Evolutionary conservation across 2,797 vertebrate species (phyloP), one percentile per base, ranked within the genome.

Genomic region (Acanthurus lineatus): DNA sequence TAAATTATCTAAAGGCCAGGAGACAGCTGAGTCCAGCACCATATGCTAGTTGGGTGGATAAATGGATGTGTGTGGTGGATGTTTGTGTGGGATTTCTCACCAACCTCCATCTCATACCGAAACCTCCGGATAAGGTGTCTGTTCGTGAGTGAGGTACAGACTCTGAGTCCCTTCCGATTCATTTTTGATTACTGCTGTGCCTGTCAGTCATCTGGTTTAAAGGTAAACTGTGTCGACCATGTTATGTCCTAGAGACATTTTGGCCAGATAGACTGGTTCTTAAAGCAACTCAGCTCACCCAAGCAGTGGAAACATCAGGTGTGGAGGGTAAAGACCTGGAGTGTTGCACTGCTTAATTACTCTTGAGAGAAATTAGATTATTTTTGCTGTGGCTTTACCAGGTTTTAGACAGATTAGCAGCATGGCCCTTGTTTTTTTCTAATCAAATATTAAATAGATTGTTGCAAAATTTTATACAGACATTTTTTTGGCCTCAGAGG

Each of bases 1-100:
- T 92, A 73, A 87, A 89, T 91, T 77, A 89, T 80, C 62, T 2
- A 89, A 79, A 80, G 73, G 88, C 79, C 82, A 2, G 12, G 81
- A 74, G 86, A 88, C 61, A 5, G 49, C 60, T 6, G 69, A 44
- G 72, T 69, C 59, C 49, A 15, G 25, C 69, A 40, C 81, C 86
- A 87, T 89, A 84, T 89, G 87, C 45, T 67, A 3, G 44, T 65
- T 73, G 32, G 78, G 73, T 20, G 40, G 47, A 49, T 57, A 38
- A 54, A 65, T 19, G 40, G 8, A 54, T 79, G 76, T 73, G 66
- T 73, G 74, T 11, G 63, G 72, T 45, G 25, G 56, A 61, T 44
- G 9, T 32, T 32, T 49, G 71, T 58, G 75, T 73, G 73, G 74
- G 75, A 59, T 61, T 59, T 62, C 58, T 79, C 44, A 1, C 8